Evolutionary conservation across 2,888 invertebrate genomes (phyloP), one percentile per base, ranked within the genome.

Genomic region (Zootermopsis nevadensis): DNA sequence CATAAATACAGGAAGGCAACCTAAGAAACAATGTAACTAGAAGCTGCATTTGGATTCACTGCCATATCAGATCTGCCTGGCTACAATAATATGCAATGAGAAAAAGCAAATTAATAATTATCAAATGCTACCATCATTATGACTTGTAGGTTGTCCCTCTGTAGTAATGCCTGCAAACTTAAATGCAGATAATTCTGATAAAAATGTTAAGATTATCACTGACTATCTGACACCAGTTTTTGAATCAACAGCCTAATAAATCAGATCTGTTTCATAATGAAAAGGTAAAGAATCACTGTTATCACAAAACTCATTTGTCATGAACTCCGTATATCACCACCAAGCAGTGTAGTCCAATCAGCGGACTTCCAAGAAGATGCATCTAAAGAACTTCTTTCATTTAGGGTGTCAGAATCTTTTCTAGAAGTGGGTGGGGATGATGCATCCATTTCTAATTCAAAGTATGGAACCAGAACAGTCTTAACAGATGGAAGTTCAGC

Each of bases 271-370:
- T 27, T 12, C n/a, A 60, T 60, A 60, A 1, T 12, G n/a, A 60
- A 31, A 31, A 31, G 33, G 69, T 22, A 19, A 69, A 33, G 33
- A 33, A 69, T 33, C 69, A 33, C 74, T n/a, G 15, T 38, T 33
- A 66, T 27, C 22, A 35, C 60, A 66, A 55, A 77, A 77, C 10
- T 24, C n/a, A 33, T 79, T 15, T 79, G 79, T 79, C 79, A 79
- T 35, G 79, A 79, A 15, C 60, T 60, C 8, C 12, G 19, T 15
- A 66, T 19, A 33, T 79, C 66, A 76, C 81, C 42, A 66, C 80
- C 77, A 48, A 83, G 81, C 24, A 83, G 31, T n/a, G 83, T 83
- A 42, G 76, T 83, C 83, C 83, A 83, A 72, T 83, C 83, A 60
- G 83, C 83, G 35, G 83, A 81, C 74, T 83, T 67, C 83, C 83